Conservation (phyloP, 2,797 vertebrate genomes). For the Pempheris klunzingeri region DNA sequence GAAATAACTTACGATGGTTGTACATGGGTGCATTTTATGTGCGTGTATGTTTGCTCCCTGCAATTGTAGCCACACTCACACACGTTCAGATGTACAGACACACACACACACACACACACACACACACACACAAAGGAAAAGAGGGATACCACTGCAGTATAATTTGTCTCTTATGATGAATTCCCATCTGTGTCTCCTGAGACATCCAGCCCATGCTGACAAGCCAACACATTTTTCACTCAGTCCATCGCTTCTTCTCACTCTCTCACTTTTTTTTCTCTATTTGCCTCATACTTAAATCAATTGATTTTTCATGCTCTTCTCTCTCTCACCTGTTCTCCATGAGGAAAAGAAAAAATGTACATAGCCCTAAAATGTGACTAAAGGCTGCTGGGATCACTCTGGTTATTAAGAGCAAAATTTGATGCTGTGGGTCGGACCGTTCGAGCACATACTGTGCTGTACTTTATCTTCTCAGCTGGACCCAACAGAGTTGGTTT, state of each 20-base stretch:
- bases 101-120: slow-evolving; percentile 14
- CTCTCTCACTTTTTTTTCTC: slow-evolving; percentile 32
- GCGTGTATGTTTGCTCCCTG: not conserved
- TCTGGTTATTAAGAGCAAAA: slow-evolving; percentile 43
- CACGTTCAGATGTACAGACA: slow-evolving; percentile 8
- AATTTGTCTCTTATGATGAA: slow-evolving; percentile 83
- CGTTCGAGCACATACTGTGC: not conserved
- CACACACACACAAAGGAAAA: slow-evolving; percentile 26
- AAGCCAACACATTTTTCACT: slow-evolving; percentile 83
- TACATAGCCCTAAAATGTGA: slow-evolving; percentile 21
- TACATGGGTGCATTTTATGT: not conserved
- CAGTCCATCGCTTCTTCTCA: slow-evolving; percentile 39
- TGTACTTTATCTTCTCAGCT: slow-evolving; percentile 31
- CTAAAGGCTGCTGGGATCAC: slow-evolving; percentile 37
- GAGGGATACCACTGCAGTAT: slow-evolving; percentile 65
- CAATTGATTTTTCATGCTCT: slow-evolving; percentile 65
- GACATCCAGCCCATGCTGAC: slow-evolving; percentile 75
- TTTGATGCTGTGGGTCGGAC: slow-evolving; percentile 13
- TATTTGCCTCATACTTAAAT: slow-evolving; percentile 50
- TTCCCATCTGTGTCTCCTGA: slow-evolving; percentile 71
- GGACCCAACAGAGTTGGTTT: slow-evolving; percentile 30
- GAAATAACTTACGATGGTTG: not conserved
- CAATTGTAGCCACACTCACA: slow-evolving; percentile 1
- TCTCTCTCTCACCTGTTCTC: slow-evolving; percentile 38
- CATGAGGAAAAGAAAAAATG: slow-evolving; percentile 10